A percentile compares a stretch with the other conserved stretches of the same genome.
phyloP scores from a whole-genome alignment of 2,888 invertebrate species.

The Julus scanicus region DNA sequence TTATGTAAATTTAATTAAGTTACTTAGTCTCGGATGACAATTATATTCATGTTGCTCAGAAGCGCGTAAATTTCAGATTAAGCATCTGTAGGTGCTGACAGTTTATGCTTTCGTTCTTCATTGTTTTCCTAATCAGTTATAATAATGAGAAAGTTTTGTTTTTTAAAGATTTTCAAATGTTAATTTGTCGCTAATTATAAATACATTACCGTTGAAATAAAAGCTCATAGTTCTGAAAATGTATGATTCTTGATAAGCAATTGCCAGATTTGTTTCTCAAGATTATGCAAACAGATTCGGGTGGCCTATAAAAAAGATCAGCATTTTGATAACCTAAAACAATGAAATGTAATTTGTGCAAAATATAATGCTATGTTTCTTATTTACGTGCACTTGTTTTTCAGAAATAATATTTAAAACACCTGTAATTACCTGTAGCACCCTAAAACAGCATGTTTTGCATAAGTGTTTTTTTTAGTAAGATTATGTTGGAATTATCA shows the following conservation, averaged over 20 bases:
- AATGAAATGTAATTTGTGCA: background rate
- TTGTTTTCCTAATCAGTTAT: constrained; percentile 16
- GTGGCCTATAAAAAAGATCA: background rate
- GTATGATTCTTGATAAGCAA: background rate
- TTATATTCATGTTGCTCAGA: background rate
- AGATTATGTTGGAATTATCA: background rate
- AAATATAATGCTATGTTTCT: background rate
- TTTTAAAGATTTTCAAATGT: background rate
- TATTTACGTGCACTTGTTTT: background rate
- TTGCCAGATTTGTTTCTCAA: background rate
- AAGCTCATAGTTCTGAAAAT: background rate
- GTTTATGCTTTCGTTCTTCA: background rate
- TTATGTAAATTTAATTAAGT: constrained; percentile 23
- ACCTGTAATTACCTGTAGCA: background rate
- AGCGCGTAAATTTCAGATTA: constrained; percentile 21
- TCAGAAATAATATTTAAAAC: background rate
- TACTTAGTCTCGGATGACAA: constrained; percentile 1
- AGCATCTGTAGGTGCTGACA: background rate
- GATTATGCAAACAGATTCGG: background rate
- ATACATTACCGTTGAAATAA: background rate
- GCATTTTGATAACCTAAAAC: background rate
- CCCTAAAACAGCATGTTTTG: background rate
- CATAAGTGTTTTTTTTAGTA: background rate
- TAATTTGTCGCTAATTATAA: constrained; percentile 15
- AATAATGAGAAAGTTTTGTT: background rate